Evolutionary conservation across 2,797 vertebrate species (phyloP).

Genomic region (Sternarchorhynchus goeldii): DNA sequence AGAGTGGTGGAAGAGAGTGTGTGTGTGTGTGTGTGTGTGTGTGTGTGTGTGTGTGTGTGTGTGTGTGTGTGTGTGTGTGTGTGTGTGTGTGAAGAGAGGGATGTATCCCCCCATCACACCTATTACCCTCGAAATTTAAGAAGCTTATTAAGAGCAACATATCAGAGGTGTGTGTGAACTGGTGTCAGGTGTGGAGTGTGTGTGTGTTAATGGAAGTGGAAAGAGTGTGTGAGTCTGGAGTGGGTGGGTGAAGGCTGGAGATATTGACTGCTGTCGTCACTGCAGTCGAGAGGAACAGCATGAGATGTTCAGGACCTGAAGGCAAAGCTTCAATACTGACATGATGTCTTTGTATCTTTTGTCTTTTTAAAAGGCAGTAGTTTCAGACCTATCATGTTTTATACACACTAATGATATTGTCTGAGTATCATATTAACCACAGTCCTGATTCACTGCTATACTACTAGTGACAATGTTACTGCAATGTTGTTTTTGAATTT

Average conservation of each 20-base stretch:
- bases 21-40: not conserved
- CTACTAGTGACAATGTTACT: too few species aligned
- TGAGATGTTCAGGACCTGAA: conserved; percentile 10
- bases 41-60: conserved; percentile 5
- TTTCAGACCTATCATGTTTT: too few species aligned
- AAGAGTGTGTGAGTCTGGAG: conserved; percentile 38
- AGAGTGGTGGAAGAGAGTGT: not conserved
- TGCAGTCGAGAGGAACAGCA: not conserved
- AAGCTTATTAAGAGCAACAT: conserved; percentile 50
- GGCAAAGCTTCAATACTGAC: not conserved
- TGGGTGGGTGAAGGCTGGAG: conserved; percentile 22
- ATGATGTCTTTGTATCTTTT: not conserved
- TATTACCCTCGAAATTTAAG: conserved; percentile 53
- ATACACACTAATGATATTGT: too few species aligned
- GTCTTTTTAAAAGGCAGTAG: not conserved
- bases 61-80: too few species aligned
- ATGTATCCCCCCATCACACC: conserved; percentile 56
- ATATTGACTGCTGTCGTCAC: conserved; percentile 38
- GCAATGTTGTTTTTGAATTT: too few species aligned
- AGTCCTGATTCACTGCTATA: too few species aligned
- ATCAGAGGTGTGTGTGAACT: conserved; percentile 33
- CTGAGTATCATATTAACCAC: too few species aligned
- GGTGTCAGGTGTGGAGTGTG: not conserved
- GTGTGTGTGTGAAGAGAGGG: conserved; percentile 1
- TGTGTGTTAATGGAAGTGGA: conserved; percentile 36